phyloP scores from a whole-genome alignment of 2,888 invertebrate genomes.

The Anodontia alba region DNA sequence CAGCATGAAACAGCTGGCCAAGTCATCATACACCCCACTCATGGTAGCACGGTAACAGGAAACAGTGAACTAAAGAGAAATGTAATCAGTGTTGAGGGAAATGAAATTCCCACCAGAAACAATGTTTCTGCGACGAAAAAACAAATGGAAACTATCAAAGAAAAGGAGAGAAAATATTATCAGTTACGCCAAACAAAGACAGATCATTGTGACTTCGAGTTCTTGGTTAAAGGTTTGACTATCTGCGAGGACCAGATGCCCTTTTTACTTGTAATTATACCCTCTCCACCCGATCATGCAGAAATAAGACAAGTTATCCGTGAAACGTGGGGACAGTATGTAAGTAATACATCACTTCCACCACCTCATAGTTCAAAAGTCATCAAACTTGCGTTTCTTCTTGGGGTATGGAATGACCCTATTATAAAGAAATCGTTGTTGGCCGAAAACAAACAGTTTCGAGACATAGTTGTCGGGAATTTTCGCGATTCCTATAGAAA shows the following conservation, averaged over 20 bases:
- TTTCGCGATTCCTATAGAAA: conserved; percentile 64
- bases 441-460: conserved; percentile 47
- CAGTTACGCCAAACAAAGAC: conserved; percentile 45
- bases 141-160: background rate
- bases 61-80: too few species aligned
- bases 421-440: conserved; percentile 24
- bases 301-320: conserved; percentile 63
- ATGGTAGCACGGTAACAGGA: too few species aligned
- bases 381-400: conserved; percentile 62
- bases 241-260: conserved; percentile 48
- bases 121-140: too few species aligned
- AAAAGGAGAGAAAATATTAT: conserved; percentile 41
- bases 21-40: too few species aligned
- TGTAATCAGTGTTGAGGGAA: too few species aligned
- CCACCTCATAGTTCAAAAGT: background rate
- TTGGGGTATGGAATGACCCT: conserved; percentile 41
- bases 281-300: conserved; percentile 56
- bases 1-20: too few species aligned
- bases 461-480: conserved; percentile 63
- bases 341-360: conserved; percentile 40
- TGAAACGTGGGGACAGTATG: conserved; percentile 65
- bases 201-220: conserved; percentile 49
- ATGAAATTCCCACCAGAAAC: too few species aligned
- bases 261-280: conserved; percentile 64
- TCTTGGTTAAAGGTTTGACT: conserved; percentile 36